Evolutionary conservation across 1,140 invertebrate genomes (phyloP).

Genomic region (Samia ricini): DNA sequence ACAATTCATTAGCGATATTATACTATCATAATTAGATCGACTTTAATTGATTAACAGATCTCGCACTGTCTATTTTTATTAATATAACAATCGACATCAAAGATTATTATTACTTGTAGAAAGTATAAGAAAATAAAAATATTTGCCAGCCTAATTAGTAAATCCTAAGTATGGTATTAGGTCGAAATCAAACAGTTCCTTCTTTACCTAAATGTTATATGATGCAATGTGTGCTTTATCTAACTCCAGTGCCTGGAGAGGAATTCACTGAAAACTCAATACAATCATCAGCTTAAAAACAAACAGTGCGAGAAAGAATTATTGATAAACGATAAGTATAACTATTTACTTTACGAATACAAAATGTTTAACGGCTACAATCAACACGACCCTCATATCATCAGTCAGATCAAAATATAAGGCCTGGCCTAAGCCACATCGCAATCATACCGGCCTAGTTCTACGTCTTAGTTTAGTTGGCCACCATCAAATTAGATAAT

Average conservation of each 20-base stretch:
- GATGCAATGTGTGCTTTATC: too few species aligned
- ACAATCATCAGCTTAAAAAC: background rate
- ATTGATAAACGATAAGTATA: background rate
- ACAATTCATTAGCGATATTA: constrained; percentile 34
- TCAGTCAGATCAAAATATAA: constrained; percentile 32
- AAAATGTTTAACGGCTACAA: constrained; percentile 25
- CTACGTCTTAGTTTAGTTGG: background rate
- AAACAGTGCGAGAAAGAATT: background rate
- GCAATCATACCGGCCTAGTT: constrained; percentile 18
- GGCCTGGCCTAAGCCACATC: constrained; percentile 40
- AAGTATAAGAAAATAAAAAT: background rate
- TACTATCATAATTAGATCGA: constrained; percentile 28
- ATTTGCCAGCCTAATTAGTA: too few species aligned
- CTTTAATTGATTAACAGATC: constrained; percentile 13
- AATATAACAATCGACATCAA: background rate
- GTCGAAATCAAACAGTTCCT: too few species aligned
- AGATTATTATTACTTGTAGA: background rate
- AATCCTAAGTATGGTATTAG: too few species aligned
- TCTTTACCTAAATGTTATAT: too few species aligned
- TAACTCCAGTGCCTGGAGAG: too few species aligned
- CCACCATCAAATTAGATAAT: background rate
- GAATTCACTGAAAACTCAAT: too few species aligned
- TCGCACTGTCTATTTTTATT: constrained; percentile 15
- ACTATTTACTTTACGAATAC: constrained; percentile 34
- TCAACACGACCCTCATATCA: constrained; percentile 8